Base-by-base conservation (phyloP, 1,140 invertebrate genomes). In the Harpegnathos saltator region DNA sequence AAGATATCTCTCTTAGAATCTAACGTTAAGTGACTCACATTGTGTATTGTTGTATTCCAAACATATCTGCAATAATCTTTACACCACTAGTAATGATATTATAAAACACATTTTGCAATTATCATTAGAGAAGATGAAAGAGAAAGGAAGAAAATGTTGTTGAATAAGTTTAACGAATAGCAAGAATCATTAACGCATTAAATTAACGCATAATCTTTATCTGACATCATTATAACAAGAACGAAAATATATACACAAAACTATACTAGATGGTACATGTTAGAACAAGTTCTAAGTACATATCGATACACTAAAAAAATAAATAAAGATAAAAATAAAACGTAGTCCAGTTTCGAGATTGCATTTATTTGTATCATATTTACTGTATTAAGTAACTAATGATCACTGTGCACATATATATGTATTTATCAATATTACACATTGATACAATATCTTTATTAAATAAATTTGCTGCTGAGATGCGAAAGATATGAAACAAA, bases 321-420 rank as follows among this genome's bases (percentile, higher is more conserved):
- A 85, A 82, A 71, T 68, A 83, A 75, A 87, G 59, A 87, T 29
- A 69, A 73, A 86, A 80, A 75, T 80, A 89, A 89, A 59, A 62
- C 56, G n/a, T 50, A 75, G 61, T 50, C 73, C 68, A 59, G 61
- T 83, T 91, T 84, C 17, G 66, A 68, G 52, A 0, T 81, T 85
- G 15, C 22, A 61, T 82, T 77, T 89, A 89, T 78, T 88, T 84
- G 72, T 54, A 68, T 56, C 56, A 48, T 77, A 59, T 50, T 52
- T 61, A n/a, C 22, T 17, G 22, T 88, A 44, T 78, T 75, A 88
- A 62, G 52, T 78, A 77, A 84, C 66, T 74, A 73, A 61, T 88
- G 71, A 56, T 78, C 48, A 71, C 52, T 74, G 33, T 88, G 65
- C 73, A 89, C 54, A 88, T 84, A 56, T 84, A 88, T 78, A 50